Evolutionary conservation across 2,888 invertebrate genomes (phyloP).

Genomic region (Andrena trimmerana): DNA sequence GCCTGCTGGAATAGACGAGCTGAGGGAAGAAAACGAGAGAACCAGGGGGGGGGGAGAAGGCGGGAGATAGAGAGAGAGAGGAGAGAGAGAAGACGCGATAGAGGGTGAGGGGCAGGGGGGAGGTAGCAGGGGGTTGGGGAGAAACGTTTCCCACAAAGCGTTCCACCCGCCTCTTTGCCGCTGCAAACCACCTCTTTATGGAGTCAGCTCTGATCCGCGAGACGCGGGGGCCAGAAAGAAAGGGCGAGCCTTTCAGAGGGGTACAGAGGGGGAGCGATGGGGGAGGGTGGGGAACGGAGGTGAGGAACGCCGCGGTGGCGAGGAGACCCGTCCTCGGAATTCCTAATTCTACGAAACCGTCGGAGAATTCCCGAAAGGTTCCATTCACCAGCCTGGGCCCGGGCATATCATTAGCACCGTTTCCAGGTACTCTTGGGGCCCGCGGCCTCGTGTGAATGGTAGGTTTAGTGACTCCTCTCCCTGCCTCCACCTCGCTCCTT

Average conservation of each 20-base stretch:
- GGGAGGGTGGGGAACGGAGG: not conserved
- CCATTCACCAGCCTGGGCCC: slow-evolving; percentile 80
- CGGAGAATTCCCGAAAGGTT: slow-evolving; percentile 85
- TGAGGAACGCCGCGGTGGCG: slow-evolving; percentile 10
- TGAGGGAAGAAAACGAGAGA: slow-evolving; percentile 30
- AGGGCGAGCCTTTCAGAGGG: slow-evolving; percentile 14
- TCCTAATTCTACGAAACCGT: slow-evolving; percentile 85
- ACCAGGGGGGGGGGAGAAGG: slow-evolving; percentile 18
- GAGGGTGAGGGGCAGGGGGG: slow-evolving; percentile 1
- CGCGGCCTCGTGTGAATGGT: slow-evolving; percentile 80
- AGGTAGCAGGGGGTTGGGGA: slow-evolving; percentile 20
- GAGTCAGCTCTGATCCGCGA: slow-evolving; percentile 66
- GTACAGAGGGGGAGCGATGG: not conserved
- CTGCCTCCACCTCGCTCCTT: not conserved
- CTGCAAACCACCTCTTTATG: slow-evolving; percentile 72
- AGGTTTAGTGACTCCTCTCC: slow-evolving; percentile 73
- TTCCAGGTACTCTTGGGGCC: slow-evolving; percentile 80
- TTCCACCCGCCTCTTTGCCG: slow-evolving; percentile 63
- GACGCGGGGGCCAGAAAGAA: slow-evolving; percentile 51
- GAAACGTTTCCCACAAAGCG: slow-evolving; percentile 74
- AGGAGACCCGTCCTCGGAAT: slow-evolving; percentile 82
- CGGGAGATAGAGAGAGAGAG: slow-evolving; percentile 14
- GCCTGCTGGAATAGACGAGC: slow-evolving; percentile 23
- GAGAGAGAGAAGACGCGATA: slow-evolving; percentile 11
- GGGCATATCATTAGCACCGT: slow-evolving; percentile 84